These are phyloP conservation scores for Gallinago undulata DNA, from an alignment of 2,113 vertebrate genomes.

Conservation along the genomic window DNA sequence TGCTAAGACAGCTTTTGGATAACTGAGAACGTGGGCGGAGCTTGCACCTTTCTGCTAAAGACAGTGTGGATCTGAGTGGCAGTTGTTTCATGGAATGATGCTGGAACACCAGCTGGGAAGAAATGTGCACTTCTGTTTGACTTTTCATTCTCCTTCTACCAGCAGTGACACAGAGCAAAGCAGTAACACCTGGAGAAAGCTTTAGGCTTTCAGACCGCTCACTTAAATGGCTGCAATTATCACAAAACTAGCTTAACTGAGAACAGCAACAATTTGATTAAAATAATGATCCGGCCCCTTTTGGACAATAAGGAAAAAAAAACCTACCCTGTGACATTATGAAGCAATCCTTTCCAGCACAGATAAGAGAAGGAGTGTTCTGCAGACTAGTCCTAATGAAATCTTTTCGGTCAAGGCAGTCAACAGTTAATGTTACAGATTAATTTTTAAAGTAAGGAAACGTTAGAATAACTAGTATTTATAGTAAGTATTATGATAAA, in stretches of 20 bases:
- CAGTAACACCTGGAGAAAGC: not conserved
- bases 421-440: not conserved
- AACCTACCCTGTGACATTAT: not conserved
- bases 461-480: not conserved
- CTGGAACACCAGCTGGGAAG: not conserved
- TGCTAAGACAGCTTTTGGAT: not conserved
- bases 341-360: not conserved
- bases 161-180: not conserved
- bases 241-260: not conserved
- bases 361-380: not conserved
- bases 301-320: not conserved
- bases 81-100: not conserved
- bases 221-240: not conserved
- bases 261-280: not conserved
- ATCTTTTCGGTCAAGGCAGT: not conserved
- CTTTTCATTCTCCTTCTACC: not conserved
- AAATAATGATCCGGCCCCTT: not conserved
- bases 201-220: not conserved
- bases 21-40: not conserved
- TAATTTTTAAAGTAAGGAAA: not conserved
- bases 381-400: not conserved
- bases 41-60: not conserved
- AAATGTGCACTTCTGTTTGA: not conserved
- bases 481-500: not conserved
- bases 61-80: not conserved